These are phyloP conservation scores for Heliconius hermathena DNA, from an alignment of 1,140 invertebrate genomes.

Conservation along the genomic window DNA sequence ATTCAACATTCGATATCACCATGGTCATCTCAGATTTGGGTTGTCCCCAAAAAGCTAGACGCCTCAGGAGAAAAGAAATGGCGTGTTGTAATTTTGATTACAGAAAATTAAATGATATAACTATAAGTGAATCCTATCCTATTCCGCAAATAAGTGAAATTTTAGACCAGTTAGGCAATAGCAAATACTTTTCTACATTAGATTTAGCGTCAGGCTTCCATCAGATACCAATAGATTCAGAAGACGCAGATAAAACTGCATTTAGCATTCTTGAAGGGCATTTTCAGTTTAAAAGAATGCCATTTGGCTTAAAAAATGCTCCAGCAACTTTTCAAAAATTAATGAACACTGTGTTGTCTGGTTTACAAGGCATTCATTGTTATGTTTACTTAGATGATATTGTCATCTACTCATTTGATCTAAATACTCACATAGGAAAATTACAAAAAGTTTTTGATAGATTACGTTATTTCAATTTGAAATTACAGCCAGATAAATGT, in stretches of 20 bases:
- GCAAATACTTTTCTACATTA: slow-evolving; percentile 12
- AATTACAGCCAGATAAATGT: no score
- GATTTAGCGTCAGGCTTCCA: slow-evolving; percentile 22
- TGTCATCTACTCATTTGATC: background rate
- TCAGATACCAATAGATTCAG: background rate
- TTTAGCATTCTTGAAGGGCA: background rate
- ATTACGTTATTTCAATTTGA: no score
- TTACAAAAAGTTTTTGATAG: no score
- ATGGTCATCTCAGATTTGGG: background rate
- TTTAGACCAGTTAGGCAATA: slow-evolving; percentile 24
- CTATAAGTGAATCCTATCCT: slow-evolving; percentile 9
- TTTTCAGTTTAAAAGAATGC: background rate
- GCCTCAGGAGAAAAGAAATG: slow-evolving; percentile 9
- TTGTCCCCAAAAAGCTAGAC: slow-evolving; percentile 19
- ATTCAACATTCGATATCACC: slow-evolving; percentile 9
- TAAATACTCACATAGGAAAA: background rate
- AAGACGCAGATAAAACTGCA: background rate
- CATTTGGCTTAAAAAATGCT: slow-evolving; percentile 6
- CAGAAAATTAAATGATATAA: slow-evolving; percentile 1
- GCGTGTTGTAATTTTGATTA: slow-evolving; percentile 18
- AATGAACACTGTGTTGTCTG: slow-evolving; percentile 15
- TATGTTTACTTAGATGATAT: slow-evolving; percentile 17
- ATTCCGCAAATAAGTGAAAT: slow-evolving; percentile 15
- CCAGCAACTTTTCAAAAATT: background rate
- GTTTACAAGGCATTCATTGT: slow-evolving; percentile 3